These are phyloP conservation scores for Cherax destructor DNA, from an alignment of 1,140 invertebrate species.

Conservation along the genomic window DNA sequence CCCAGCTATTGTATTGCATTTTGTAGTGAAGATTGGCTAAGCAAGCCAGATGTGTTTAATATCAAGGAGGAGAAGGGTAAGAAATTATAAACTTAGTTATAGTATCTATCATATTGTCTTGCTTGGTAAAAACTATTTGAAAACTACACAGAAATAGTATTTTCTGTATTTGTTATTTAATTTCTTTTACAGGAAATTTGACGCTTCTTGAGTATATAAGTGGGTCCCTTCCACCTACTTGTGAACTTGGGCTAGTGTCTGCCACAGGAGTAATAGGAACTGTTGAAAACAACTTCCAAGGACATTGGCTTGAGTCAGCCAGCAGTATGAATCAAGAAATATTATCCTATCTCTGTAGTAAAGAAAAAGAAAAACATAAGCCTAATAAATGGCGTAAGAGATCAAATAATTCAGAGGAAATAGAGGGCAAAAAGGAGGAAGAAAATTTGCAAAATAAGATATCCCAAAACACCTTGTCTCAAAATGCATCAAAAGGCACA, in stretches of 20 bases:
- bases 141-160: too few relatives aligned
- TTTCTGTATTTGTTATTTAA: too few relatives aligned
- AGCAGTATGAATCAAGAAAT: constrained; percentile 39
- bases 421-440: background rate
- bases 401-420: background rate
- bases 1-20: constrained; percentile 55
- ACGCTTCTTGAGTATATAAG: constrained; percentile 23
- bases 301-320: constrained; percentile 40
- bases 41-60: constrained; percentile 27
- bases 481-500: background rate
- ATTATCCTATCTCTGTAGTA: constrained; percentile 6
- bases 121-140: too few relatives aligned
- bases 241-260: constrained; percentile 37
- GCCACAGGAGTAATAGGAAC: constrained; percentile 47
- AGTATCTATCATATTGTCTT: too few relatives aligned
- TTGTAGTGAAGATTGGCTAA: constrained; percentile 53
- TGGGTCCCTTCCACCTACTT: constrained; percentile 14
- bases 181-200: constrained; percentile 6
- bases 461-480: background rate
- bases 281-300: constrained; percentile 39
- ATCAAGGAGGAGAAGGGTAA: constrained; percentile 10
- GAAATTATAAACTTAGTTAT: background rate
- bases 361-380: constrained; percentile 1
- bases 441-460: background rate
- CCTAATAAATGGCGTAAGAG: background rate